These are phyloP conservation scores for Rhopalosiphum padi DNA, from an alignment of 1,140 invertebrate genomes.

Conservation along the genomic window DNA sequence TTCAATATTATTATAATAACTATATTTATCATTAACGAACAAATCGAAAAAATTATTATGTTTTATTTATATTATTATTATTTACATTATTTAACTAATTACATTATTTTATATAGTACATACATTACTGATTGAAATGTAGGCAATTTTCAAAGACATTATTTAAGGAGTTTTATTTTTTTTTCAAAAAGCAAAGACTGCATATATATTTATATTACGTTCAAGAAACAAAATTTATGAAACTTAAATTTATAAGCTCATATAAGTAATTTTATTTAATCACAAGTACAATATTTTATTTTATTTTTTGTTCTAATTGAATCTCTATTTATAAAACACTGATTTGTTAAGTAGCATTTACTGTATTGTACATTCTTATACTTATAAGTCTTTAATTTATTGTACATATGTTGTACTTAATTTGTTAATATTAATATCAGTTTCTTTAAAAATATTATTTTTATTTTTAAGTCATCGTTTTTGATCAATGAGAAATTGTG, in stretches of 20 bases:
- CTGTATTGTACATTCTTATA: constrained; percentile 50
- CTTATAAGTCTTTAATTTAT: constrained; percentile 53
- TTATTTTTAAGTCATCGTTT: not conserved
- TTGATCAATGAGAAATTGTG: not conserved
- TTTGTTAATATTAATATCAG: constrained; percentile 45
- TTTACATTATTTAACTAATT: constrained; percentile 35
- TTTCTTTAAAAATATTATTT: constrained; percentile 19
- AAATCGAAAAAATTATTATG: constrained; percentile 46
- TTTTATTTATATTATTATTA: constrained; percentile 52
- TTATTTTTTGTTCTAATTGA: constrained; percentile 49
- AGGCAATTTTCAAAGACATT: constrained; percentile 39
- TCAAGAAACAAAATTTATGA: constrained; percentile 28
- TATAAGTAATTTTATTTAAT: constrained; percentile 41
- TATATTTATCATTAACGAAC: constrained; percentile 52
- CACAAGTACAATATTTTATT: constrained; percentile 55
- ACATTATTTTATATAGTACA: constrained; percentile 23
- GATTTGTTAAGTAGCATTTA: constrained; percentile 44
- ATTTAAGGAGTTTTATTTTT: not conserved
- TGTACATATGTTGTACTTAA: constrained; percentile 46
- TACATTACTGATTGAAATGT: constrained; percentile 55
- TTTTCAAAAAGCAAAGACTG: constrained; percentile 46
- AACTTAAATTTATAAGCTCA: constrained; percentile 31
- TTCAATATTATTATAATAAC: constrained; percentile 50
- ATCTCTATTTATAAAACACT: constrained; percentile 43
- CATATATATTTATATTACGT: constrained; percentile 37